Evolutionary conservation across 2,113 vertebrate genomes (phyloP), one percentile per base, ranked within the genome.

Genomic region (Numida meleagris): DNA sequence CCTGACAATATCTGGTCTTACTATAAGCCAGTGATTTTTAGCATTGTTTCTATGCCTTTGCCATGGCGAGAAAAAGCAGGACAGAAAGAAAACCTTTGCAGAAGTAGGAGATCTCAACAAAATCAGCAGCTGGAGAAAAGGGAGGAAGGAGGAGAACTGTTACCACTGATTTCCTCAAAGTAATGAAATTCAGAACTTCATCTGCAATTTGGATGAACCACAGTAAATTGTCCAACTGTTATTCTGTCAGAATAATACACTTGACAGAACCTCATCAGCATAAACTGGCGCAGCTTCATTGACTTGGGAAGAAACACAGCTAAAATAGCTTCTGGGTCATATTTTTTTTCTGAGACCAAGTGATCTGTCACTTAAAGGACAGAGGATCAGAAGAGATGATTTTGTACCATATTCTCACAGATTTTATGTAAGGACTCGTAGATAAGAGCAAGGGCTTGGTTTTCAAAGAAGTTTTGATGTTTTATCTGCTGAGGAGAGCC

Each of bases 211-310:
- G 82, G 73, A 86, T 65, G 86, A 93, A 61, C 79, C 14, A 12
- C n/a, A 76, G 74, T n/a, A 94, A 95, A 91, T 94, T 93, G 88
- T 46, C 66, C 94, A 83, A 74, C 74, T 88, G 84, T 76, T 94
- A 65, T 89, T 45, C 91, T 81, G 63, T 89, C 63, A 91, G 82
- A 96, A 94, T 77, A 90, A 94, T 45, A 71, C 63, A 89, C 79
- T 90, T 85, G 83, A 48, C 83, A 96, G 83, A 87, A 86, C 33
- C 86, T 94, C 93, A 91, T 90, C 86, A 77, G 85, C 63, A 8
- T 18, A 89, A 94, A 94, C n/a, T 73, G 68, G 75, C 4, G 3
- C 48, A 71, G 63, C 45, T 95, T 27, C 89, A 90, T 1, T 88
- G 58, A 89, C 48, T 71, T 67, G 1, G 9, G 58, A 42, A 70